These are phyloP conservation scores for Eupithecia dodoneata DNA, from an alignment of 2,888 invertebrate species.

Conservation along the genomic window DNA sequence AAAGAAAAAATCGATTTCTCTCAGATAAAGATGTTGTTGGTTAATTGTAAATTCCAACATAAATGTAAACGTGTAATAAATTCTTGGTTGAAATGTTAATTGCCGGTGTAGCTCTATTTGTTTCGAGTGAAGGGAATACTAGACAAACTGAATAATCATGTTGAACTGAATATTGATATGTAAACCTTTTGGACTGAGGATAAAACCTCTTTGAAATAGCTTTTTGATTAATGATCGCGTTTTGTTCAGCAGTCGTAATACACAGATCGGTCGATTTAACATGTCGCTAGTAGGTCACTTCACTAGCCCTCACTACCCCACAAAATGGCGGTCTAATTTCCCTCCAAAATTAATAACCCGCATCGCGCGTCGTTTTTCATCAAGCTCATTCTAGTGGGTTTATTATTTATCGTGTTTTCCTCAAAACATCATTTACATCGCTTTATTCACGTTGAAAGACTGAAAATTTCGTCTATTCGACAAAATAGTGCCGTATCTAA, in stretches of 20 bases:
- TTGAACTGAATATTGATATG: not conserved
- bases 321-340: slow-evolving; percentile 73
- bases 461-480: slow-evolving; percentile 81
- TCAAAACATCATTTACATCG: slow-evolving; percentile 75
- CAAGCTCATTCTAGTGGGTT: slow-evolving; percentile 70
- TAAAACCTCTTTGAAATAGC: slow-evolving; percentile 19
- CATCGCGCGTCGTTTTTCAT: slow-evolving; percentile 75
- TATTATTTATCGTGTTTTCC: slow-evolving; percentile 78
- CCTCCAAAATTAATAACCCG: slow-evolving; percentile 72
- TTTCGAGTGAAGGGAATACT: slow-evolving; percentile 41
- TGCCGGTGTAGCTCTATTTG: slow-evolving; percentile 47
- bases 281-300: slow-evolving; percentile 53
- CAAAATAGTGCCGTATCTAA: slow-evolving; percentile 81
- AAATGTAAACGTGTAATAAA: slow-evolving; percentile 63
- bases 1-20: slow-evolving; percentile 76
- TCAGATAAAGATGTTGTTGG: slow-evolving; percentile 78
- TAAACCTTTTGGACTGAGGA: slow-evolving; percentile 2
- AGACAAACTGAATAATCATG: slow-evolving; percentile 14
- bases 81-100: slow-evolving; percentile 56
- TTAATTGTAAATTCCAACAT: slow-evolving; percentile 79
- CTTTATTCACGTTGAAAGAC: slow-evolving; percentile 81
- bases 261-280: slow-evolving; percentile 49
- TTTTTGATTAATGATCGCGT: slow-evolving; percentile 27
- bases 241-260: slow-evolving; percentile 30
- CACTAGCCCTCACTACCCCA: slow-evolving; percentile 51